Conservation (phyloP, 2,888 invertebrate genomes). For the Microchrysa polita region DNA sequence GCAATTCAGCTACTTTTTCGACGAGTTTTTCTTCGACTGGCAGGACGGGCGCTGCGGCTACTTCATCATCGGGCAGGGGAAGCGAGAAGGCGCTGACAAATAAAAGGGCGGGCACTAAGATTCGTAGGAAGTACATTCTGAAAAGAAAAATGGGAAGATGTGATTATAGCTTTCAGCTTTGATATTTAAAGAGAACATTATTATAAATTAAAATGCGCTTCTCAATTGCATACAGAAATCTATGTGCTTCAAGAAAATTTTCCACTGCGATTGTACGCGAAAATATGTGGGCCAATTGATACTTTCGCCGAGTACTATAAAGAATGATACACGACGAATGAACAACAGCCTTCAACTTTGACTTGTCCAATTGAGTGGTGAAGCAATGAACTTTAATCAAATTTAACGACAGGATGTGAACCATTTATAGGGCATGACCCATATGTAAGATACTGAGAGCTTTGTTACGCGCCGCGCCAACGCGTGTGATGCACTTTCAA, state of each 20-base stretch:
- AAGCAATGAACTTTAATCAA: constrained; percentile 31
- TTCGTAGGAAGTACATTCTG: constrained; percentile 61
- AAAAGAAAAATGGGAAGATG: neutral
- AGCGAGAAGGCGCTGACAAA: constrained; percentile 56
- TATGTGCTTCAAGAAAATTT: neutral
- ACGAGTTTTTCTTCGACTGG: constrained; percentile 51
- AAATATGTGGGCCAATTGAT: constrained; percentile 1
- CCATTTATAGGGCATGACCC: constrained; percentile 38
- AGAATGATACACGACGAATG: neutral
- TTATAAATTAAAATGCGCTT: neutral
- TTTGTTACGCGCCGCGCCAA: too few species aligned
- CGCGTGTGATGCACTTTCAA: too few species aligned
- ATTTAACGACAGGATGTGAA: constrained; percentile 34
- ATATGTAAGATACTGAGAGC: neutral
- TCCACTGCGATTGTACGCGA: neutral
- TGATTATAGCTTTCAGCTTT: neutral
- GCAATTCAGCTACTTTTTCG: constrained; percentile 52
- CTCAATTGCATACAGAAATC: neutral
- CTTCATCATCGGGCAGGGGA: constrained; percentile 62
- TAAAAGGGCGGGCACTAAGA: constrained; percentile 57
- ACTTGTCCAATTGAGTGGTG: neutral
- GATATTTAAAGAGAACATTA: too few species aligned
- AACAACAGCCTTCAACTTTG: neutral
- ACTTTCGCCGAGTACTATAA: neutral
- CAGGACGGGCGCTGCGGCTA: constrained; percentile 57